Conservation (phyloP, 2,888 invertebrate genomes). For the Phaedon cochleariae region DNA sequence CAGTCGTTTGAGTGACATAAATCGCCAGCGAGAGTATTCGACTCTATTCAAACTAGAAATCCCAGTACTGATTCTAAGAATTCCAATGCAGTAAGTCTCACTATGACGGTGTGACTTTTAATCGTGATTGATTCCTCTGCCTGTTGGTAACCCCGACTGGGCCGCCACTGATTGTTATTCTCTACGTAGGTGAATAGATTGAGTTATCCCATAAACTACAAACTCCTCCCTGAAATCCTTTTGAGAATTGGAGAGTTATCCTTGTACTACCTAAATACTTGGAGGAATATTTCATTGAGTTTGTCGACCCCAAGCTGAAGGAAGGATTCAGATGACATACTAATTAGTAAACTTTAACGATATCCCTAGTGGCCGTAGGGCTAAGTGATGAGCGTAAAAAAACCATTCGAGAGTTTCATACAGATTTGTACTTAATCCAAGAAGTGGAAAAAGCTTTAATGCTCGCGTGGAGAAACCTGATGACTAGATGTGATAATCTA, state of each 20-base stretch:
- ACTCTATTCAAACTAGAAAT: too few species aligned
- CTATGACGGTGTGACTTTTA: too few species aligned
- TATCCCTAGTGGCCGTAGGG: conserved; percentile 42
- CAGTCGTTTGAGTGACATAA: too few species aligned
- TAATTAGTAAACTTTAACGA: conserved; percentile 54
- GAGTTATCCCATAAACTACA: conserved; percentile 29
- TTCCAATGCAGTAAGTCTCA: too few species aligned
- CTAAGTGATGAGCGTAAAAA: conserved; percentile 35
- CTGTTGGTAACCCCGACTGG: too few species aligned
- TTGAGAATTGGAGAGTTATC: conserved; percentile 23
- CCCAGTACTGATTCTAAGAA: too few species aligned
- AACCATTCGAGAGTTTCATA: conserved; percentile 35
- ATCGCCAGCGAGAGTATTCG: too few species aligned
- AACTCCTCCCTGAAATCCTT: conserved; percentile 29
- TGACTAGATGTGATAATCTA: neutral
- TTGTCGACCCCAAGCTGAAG: conserved; percentile 36
- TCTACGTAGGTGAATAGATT: conserved; percentile 17
- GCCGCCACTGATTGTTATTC: too few species aligned
- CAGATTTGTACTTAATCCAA: conserved; percentile 32
- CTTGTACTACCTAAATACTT: conserved; percentile 32
- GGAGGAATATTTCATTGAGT: conserved; percentile 34
- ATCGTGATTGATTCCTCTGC: too few species aligned
- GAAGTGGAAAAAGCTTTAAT: conserved; percentile 10
- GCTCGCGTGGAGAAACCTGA: neutral
- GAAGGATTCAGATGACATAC: conserved; percentile 48